Percentiles rank a stretch among this genome's conserved stretches.
Conservation (phyloP, 2,888 invertebrate species). For the Aethes cnicana region DNA sequence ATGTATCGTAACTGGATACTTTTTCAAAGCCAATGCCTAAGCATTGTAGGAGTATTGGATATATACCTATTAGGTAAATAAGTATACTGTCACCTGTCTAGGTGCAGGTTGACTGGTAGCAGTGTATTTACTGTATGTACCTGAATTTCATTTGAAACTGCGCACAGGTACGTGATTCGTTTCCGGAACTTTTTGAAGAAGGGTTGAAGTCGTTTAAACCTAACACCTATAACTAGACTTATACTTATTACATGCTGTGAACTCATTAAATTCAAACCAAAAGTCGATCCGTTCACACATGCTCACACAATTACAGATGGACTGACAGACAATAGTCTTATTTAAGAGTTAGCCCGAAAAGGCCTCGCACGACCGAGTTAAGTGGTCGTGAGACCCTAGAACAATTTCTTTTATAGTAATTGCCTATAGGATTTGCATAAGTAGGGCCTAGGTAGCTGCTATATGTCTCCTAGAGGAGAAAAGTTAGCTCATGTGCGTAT, state of each 20-base stretch:
- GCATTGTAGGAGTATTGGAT: too few species aligned
- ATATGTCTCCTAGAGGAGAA: conserved; percentile 6
- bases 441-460: conserved; percentile 41
- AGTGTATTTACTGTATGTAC: too few species aligned
- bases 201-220: too few species aligned
- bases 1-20: conserved; percentile 1
- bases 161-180: too few species aligned
- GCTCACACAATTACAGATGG: conserved; percentile 40
- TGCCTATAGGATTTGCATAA: conserved; percentile 69
- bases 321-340: conserved; percentile 59
- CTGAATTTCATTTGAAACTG: too few species aligned
- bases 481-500: conserved; percentile 7
- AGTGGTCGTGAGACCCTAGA: conserved; percentile 39
- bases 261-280: conserved; percentile 30
- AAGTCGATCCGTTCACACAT: conserved; percentile 30
- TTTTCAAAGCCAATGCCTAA: too few species aligned
- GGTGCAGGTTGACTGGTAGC: too few species aligned
- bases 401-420: conserved; percentile 73
- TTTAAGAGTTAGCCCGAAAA: conserved; percentile 59
- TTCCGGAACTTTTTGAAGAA: too few species aligned
- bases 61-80: too few species aligned
- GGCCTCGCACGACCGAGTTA: conserved; percentile 58
- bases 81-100: too few species aligned
- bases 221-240: conserved; percentile 13
- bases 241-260: conserved; percentile 23